Conservation (phyloP, 2,888 invertebrate genomes). For the Aspidiotus destructor region DNA sequence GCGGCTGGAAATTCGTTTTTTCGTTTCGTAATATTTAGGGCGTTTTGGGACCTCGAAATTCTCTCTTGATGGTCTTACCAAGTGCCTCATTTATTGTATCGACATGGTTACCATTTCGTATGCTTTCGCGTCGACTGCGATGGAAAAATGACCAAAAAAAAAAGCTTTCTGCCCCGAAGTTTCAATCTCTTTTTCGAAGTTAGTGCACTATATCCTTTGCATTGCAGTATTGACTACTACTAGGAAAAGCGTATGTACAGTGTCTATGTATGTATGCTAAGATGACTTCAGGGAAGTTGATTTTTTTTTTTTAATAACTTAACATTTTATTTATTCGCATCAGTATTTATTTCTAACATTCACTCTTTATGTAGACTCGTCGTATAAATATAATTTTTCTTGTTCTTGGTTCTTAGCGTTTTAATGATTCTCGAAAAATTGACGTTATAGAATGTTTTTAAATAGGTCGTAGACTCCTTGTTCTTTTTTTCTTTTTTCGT, state of each 20-base stretch:
- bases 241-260: slow-evolving; percentile 1
- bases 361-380: background rate
- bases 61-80: too few relatives aligned
- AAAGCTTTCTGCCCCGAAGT: too few relatives aligned
- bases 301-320: background rate
- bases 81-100: too few relatives aligned
- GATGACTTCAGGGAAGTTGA: slow-evolving; percentile 14
- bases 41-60: too few relatives aligned
- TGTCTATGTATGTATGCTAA: slow-evolving; percentile 16
- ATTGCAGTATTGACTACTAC: too few relatives aligned
- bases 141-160: too few relatives aligned
- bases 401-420: too few relatives aligned
- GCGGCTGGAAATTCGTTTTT: background rate
- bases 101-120: too few relatives aligned
- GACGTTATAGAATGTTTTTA: background rate
- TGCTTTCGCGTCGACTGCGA: too few relatives aligned
- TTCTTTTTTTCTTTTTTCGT: background rate
- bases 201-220: too few relatives aligned
- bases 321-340: slow-evolving; percentile 17
- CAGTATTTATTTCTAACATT: background rate
- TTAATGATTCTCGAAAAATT: background rate
- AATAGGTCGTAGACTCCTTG: background rate
- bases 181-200: too few relatives aligned
- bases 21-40: too few relatives aligned
- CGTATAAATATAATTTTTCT: background rate